phyloP scores from a whole-genome alignment of 53 echinoderm and acorn worm genomes.

The Echinometra lucunter region DNA sequence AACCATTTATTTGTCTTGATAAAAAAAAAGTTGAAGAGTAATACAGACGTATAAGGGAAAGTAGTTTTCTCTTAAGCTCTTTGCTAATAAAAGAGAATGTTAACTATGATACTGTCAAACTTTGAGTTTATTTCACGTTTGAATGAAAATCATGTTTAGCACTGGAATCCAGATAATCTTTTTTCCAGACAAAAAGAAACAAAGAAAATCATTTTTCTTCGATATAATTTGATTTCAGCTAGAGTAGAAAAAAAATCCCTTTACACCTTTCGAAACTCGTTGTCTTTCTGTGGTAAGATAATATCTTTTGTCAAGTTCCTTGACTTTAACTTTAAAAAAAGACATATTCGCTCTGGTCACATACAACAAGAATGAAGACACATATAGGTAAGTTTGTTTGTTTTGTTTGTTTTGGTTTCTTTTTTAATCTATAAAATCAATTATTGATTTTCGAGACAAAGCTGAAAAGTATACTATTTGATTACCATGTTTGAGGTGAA shows the following conservation, averaged over 20 bases:
- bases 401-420: too few species aligned
- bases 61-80: not conserved
- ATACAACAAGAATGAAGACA: slow-evolving; percentile 83
- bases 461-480: too few species aligned
- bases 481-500: too few species aligned
- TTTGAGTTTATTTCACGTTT: not conserved
- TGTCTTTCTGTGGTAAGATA: not conserved
- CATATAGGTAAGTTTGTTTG: slow-evolving; percentile 86
- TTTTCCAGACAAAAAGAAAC: not conserved
- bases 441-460: too few species aligned
- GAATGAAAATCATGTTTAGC: not conserved
- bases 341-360: slow-evolving; percentile 98
- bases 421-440: too few species aligned
- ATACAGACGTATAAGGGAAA: too few species aligned
- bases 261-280: too few species aligned
- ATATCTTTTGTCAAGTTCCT: not conserved
- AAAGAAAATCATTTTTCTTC: not conserved
- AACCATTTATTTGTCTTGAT: not conserved
- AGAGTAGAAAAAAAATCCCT: too few species aligned
- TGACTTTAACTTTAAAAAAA: slow-evolving; percentile 29
- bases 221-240: too few species aligned
- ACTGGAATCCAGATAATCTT: not conserved
- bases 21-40: too few species aligned
- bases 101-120: too few species aligned
- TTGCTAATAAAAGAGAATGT: not conserved